Conservation (phyloP, 2,888 invertebrate species). For the Tenthredo distinguenda region DNA sequence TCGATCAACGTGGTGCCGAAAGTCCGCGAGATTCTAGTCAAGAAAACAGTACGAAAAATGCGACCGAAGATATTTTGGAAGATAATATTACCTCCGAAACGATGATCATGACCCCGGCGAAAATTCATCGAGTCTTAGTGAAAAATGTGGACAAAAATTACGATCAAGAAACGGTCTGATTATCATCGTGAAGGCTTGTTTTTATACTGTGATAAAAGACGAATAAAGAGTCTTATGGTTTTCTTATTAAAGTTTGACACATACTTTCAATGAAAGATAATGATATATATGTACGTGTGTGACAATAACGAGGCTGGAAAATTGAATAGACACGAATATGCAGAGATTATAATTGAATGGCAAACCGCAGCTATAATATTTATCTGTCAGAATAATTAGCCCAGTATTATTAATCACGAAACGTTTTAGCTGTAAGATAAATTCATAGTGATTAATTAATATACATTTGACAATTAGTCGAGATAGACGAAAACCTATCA, state of each 20-base stretch:
- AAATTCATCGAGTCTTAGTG: not conserved
- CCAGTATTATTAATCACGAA: not conserved
- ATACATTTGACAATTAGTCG: not conserved
- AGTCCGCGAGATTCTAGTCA: not conserved
- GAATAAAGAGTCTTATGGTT: not conserved
- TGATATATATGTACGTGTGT: not conserved
- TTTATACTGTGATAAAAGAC: not conserved
- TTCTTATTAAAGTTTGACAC: not conserved
- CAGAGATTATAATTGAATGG: not conserved
- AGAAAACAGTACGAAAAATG: not conserved
- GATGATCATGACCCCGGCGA: not conserved
- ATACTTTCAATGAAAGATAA: not conserved
- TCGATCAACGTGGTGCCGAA: constrained; percentile 46
- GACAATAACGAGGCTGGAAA: not conserved
- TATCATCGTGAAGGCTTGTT: not conserved
- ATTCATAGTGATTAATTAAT: not conserved
- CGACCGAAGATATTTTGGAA: not conserved
- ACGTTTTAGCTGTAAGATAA: not conserved
- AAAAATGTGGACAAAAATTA: not conserved
- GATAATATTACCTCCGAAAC: not conserved
- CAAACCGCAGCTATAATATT: not conserved
- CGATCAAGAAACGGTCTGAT: not conserved
- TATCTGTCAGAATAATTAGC: not conserved
- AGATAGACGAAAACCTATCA: not conserved
- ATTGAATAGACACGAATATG: not conserved